These are phyloP conservation scores for Sussaba pulchella DNA, from an alignment of 2,888 invertebrate genomes.

Conservation along the genomic window DNA sequence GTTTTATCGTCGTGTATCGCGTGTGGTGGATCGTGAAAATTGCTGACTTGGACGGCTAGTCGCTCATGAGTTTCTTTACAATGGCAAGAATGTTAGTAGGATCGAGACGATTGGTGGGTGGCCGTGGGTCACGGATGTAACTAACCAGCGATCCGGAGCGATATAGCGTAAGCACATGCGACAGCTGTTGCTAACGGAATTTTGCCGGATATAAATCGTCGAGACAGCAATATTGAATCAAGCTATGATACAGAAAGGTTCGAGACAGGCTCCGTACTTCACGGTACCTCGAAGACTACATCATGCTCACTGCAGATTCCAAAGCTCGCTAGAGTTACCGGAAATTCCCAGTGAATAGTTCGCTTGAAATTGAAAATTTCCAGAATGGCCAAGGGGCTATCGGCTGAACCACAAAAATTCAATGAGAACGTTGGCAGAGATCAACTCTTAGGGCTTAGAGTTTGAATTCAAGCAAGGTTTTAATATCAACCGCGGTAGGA, in stretches of 20 bases:
- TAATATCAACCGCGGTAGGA: no score
- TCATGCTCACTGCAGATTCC: constrained; percentile 13
- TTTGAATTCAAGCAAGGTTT: no score
- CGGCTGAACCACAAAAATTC: no score
- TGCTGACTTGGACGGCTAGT: neutral
- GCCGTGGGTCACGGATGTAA: constrained; percentile 1
- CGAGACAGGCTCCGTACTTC: constrained; percentile 42
- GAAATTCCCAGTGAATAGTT: neutral
- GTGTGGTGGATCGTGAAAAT: neutral
- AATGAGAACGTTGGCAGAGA: no score
- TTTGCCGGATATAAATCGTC: constrained; percentile 79
- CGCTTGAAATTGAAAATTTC: neutral
- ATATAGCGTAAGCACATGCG: constrained; percentile 22
- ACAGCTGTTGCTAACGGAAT: constrained; percentile 81
- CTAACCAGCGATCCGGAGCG: neutral
- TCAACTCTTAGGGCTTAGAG: no score
- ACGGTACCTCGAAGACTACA: constrained; percentile 62
- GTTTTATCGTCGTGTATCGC: neutral
- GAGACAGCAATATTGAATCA: constrained; percentile 78
- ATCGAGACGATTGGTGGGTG: constrained; percentile 20
- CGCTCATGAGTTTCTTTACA: neutral
- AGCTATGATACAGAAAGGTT: constrained; percentile 68
- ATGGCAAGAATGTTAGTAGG: neutral
- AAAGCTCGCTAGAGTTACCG: constrained; percentile 62
- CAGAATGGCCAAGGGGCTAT: no score